Base-by-base conservation (phyloP, 2,797 vertebrate species). In the Eremophila alpestris region DNA sequence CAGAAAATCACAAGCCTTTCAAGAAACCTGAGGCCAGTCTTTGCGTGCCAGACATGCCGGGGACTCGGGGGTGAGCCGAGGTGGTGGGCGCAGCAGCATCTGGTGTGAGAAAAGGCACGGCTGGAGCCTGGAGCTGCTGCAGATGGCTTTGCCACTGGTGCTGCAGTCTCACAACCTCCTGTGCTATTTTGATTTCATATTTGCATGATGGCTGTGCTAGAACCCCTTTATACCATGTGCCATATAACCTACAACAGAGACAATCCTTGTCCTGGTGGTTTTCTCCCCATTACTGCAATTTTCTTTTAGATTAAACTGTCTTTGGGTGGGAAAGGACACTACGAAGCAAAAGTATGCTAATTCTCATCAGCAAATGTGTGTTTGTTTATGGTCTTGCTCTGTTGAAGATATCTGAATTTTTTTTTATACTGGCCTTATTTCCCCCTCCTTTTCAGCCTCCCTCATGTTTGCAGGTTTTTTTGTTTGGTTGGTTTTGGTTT, bases 1-100 rank as follows among this genome's bases (percentile, higher is more conserved):
- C 80, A 88, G 87, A 91, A 94, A 96, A 88, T 94, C 76, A 76
- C 65, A 93, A 94, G 79, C 77, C 87, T 93, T 89, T 94, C 82
- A 84, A 88, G 87, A 88, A 94, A 63, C 58, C 54, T 1, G 20
- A 78, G 87, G 82, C 76, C 7, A 13, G 58, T 45, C 13, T 2
- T 69, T 59, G 83, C 70, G 41, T 76, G 48, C 88, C 83, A 89
- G 90, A 75, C 90, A 16, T 51, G 58, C 59, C 7, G 11, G 27
- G 70, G 84, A 73, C 84, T 22, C 9, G 5, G 40, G 60, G 76
- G 27, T 63, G 75, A 89, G 65, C 64, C 0, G 23, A 70, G 85
- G 87, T 36, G 67, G 56, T 86, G 77, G 80, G 70, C 0, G 17
- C 83, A 89, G 79, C 75, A 92, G 87, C 89, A 77, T 83, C 83